phyloP scores from a whole-genome alignment of 2,113 vertebrate species.

The Struthidea cinerea region DNA sequence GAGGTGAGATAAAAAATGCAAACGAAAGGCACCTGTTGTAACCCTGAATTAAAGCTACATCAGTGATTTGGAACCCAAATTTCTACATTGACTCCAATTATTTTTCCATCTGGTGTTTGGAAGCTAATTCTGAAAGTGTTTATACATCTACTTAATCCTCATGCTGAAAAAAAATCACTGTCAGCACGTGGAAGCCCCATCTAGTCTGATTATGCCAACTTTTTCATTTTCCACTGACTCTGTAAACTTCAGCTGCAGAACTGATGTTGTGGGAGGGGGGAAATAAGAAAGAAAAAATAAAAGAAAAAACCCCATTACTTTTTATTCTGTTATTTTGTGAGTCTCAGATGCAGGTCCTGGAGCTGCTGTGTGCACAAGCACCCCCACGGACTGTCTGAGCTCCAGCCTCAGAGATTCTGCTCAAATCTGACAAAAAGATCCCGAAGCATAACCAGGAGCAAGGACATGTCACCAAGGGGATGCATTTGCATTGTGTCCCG shows the following conservation, averaged over 20 bases:
- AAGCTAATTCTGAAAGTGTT: not conserved
- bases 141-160: not conserved
- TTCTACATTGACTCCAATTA: not conserved
- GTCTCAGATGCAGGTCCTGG: not conserved
- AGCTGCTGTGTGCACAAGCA: not conserved
- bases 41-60: not conserved
- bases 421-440: not conserved
- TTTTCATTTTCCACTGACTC: not conserved
- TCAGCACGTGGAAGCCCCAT: not conserved
- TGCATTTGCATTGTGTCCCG: not conserved
- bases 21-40: not conserved
- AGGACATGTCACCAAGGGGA: not conserved
- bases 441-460: not conserved
- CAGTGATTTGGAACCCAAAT: not conserved
- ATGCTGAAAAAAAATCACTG: not conserved
- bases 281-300: accelerated
- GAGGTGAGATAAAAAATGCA: not conserved
- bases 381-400: accelerated
- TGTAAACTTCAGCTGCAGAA: not conserved
- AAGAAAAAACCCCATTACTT: accelerated
- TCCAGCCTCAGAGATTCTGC: not conserved
- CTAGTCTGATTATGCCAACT: not conserved
- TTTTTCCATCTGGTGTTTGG: not conserved
- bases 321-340: not conserved
- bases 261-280: accelerated